Base-by-base conservation (phyloP, 1,140 invertebrate species). In the Pissodes strobi region DNA sequence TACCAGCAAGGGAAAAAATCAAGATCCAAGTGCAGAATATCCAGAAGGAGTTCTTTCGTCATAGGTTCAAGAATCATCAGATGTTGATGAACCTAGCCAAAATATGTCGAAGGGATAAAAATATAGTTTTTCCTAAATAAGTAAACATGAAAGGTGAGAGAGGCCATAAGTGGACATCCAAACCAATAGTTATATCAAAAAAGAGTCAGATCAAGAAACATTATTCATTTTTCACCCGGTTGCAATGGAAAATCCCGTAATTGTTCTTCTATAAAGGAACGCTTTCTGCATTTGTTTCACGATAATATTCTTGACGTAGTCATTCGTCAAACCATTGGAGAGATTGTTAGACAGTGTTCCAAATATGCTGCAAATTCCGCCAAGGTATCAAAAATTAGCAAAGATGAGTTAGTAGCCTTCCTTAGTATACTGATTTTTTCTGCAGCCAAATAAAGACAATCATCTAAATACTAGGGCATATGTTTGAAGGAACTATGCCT, bases 361-460 rank as follows among this genome's bases (percentile, higher is more conserved):
- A n/a, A n/a, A n/a, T n/a, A n/a, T n/a, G n/a, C n/a, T n/a, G 37
- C 43, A 19, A 51, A 49, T 43, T 58, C 64, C 45, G 10, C 34
- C 5, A 55, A 23, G n/a, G 41, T 61, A 38, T 53, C 58, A 45
- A 38, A 15, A 56, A 25, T 41, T 27, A 43, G 23, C 22, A 56
- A 63, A 67, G 48, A 57, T 38, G 65, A 73, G 53, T 49, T 71
- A 17, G 25, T 60, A 46, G 68, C 59, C 23, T n/a, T 43, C 69
- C 17, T 62, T 72, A 46, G 73, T 59, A 41, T 73, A 18, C 52
- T 72, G 12, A 59, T 69, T 45, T 23, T 72, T 21, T 62, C 69
- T 12, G 72, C 67, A 49, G 71, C 53, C 8, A 41, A 63, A 43
- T n/a, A 74, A 73, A 68, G 64, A 70, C 64, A 70, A 74, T 43